Evolutionary conservation across 1,140 invertebrate genomes (phyloP).

Genomic region (Choristoneura fumiferana): DNA sequence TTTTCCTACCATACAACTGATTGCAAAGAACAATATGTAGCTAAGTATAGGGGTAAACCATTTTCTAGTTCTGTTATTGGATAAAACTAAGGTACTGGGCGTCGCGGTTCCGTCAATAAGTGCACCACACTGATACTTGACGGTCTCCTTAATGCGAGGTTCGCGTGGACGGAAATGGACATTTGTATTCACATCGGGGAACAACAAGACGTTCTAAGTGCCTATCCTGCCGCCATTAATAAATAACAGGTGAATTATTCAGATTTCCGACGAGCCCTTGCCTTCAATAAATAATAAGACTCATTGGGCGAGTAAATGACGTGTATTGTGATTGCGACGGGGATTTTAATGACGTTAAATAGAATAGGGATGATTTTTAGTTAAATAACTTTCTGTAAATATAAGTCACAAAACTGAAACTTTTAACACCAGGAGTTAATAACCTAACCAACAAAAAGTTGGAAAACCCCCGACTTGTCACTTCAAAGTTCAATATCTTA

Average conservation of each 20-base stretch:
- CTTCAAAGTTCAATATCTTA: no score
- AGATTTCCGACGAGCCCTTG: slow-evolving; percentile 31
- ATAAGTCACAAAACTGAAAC: no score
- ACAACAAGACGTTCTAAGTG: slow-evolving; percentile 52
- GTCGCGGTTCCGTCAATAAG: slow-evolving; percentile 19
- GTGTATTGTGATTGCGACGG: background rate
- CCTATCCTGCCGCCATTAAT: slow-evolving; percentile 53
- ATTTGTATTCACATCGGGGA: slow-evolving; percentile 45
- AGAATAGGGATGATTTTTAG: no score
- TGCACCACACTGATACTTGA: slow-evolving; percentile 20
- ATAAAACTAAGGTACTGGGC: background rate
- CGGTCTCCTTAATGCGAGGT: slow-evolving; percentile 29
- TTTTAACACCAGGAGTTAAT: no score
- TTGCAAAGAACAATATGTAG: no score
- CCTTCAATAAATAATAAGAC: slow-evolving; percentile 23
- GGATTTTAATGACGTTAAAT: no score
- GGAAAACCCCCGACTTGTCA: no score
- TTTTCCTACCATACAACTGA: no score
- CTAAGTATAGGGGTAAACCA: no score
- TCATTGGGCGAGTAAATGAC: slow-evolving; percentile 11
- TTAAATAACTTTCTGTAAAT: no score
- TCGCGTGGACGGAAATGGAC: slow-evolving; percentile 39
- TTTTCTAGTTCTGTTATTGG: no score
- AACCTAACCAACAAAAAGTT: no score
- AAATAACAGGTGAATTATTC: slow-evolving; percentile 60